Evolutionary conservation across 2,113 vertebrate species (phyloP), one percentile per base, ranked within the genome.

Genomic region (Patagioenas fasciata): DNA sequence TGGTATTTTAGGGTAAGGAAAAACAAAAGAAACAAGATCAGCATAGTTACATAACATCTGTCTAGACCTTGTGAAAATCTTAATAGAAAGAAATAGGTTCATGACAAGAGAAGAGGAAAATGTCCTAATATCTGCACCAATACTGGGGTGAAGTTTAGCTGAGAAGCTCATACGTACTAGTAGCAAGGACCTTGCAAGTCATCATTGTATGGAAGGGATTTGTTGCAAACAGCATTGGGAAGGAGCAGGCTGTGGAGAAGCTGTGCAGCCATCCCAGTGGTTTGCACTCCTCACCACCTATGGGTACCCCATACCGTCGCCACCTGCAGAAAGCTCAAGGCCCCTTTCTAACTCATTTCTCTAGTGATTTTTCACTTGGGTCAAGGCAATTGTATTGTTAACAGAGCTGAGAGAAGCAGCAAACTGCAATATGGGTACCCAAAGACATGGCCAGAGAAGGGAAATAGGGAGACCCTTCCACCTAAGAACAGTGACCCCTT

Each of bases 281-380:
- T 28, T 50, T 82, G n/a, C 7, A 5, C 14, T 21, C 8, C 11
- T 0, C 10, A 1, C 28, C 14, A 23, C 42, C 42, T 10, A 11
- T 23, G 20, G 14, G 48, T 88, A 20, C 70, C 32, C 23, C 40
- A 7, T 0, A 0, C 36, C 28, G 18, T 13, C 50, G 4, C 44
- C 67, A 2, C 36, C 16, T 11, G 9, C 20, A 40, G 29, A 56
- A 77, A 32, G 38, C 57, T 87, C 38, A 23, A 60, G 67, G 23
- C 6, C 47, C 54, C 28, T 70, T 79, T 61, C 24, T 24, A 13
- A 48, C 34, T 77, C 8, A 4, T 16, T 85, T 17, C 20, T 56
- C 48, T 60, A 56, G 66, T 20, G 23, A 15, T 38, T 70, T 78
- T 71, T 64, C 57, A 16, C 57, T 26, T 64, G 78, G 34, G 19